Evolutionary conservation across 2,888 invertebrate species (phyloP).

Genomic region (Drosophila phalerata): DNA sequence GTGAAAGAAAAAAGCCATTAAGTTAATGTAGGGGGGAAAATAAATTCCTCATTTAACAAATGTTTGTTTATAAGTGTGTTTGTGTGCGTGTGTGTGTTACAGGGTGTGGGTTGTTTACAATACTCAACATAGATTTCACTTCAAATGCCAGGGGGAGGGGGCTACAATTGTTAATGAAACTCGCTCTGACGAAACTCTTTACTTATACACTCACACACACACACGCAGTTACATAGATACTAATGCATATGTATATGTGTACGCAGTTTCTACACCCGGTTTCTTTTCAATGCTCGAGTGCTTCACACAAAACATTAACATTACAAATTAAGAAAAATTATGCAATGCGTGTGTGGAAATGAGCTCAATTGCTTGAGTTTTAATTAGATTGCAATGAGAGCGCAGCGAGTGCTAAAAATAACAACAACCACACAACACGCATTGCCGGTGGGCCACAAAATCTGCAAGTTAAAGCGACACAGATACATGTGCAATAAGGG

Average conservation of each 20-base stretch:
- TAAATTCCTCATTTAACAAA: conserved; percentile 29
- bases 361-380: conserved; percentile 68
- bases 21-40: conserved; percentile 5
- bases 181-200: conserved; percentile 35
- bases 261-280: conserved; percentile 5
- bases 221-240: background rate
- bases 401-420: conserved; percentile 68
- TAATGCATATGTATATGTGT: conserved; percentile 6
- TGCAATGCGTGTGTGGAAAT: conserved; percentile 74
- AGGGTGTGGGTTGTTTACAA: conserved; percentile 72
- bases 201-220: conserved; percentile 10
- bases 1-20: conserved; percentile 19
- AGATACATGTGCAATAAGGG: conserved; percentile 14
- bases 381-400: conserved; percentile 75
- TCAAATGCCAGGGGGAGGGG: conserved; percentile 16
- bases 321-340: conserved; percentile 49
- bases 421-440: conserved; percentile 23
- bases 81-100: conserved; percentile 24
- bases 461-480: conserved; percentile 17
- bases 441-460: conserved; percentile 40
- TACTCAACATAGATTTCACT: conserved; percentile 30
- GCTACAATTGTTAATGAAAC: conserved; percentile 47
- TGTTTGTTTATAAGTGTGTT: conserved; percentile 10
- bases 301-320: conserved; percentile 39
- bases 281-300: conserved; percentile 63